phyloP scores from a whole-genome alignment of 1,140 invertebrate species.

The Leptinotarsa defecta region DNA sequence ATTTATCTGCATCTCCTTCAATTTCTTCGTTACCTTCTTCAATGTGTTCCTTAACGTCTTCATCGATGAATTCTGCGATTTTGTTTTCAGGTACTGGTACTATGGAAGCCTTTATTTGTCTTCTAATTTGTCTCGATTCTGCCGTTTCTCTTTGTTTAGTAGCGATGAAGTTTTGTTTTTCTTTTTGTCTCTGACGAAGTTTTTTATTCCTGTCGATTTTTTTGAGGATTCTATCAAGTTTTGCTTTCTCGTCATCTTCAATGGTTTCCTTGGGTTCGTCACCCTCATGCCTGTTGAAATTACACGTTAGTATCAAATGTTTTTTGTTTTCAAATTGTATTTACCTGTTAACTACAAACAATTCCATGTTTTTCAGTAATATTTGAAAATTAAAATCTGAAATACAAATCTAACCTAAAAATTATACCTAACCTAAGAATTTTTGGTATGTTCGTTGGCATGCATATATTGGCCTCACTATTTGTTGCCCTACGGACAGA shows the following conservation, averaged over 20 bases:
- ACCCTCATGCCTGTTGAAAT: constrained; percentile 39
- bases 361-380: constrained; percentile 39
- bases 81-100: constrained; percentile 35
- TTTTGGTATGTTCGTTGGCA: background rate
- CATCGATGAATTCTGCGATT: constrained; percentile 40
- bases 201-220: constrained; percentile 48
- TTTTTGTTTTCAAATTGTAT: background rate
- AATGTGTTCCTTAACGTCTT: constrained; percentile 22
- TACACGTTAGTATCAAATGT: constrained; percentile 10
- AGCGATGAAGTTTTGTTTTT: constrained; percentile 36
- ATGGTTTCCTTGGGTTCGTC: constrained; percentile 30
- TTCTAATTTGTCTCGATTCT: constrained; percentile 36
- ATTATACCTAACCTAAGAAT: constrained; percentile 9
- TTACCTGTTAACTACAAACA: constrained; percentile 52
- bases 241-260: constrained; percentile 44
- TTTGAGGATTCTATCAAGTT: constrained; percentile 44
- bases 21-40: constrained; percentile 19
- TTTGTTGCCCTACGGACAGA: no score
- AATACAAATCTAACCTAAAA: no score
- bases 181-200: constrained; percentile 41
- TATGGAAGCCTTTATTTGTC: constrained; percentile 34
- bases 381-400: no score
- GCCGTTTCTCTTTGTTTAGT: constrained; percentile 35
- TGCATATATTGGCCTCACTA: no score
- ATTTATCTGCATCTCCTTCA: constrained; percentile 20